Conservation (phyloP, 2,888 invertebrate genomes). For the Fissipunctia ypsillon region DNA sequence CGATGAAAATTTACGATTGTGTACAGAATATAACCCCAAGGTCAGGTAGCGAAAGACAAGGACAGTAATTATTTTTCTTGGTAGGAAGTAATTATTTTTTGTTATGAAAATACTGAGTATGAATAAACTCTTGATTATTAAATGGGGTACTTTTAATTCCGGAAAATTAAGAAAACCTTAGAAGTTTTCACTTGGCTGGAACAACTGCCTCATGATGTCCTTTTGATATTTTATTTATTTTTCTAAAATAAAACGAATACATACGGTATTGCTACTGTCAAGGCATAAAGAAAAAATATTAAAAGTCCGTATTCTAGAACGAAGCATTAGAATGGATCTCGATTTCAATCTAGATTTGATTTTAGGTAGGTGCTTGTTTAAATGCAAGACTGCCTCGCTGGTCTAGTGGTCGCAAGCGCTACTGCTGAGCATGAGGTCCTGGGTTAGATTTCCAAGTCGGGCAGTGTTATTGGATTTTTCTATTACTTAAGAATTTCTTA, state of each 20-base stretch:
- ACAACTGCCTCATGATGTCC: not conserved
- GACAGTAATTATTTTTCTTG: constrained; percentile 22
- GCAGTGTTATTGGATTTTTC: no score
- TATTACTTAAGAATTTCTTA: no score
- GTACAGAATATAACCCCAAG: constrained; percentile 8
- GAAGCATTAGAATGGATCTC: not conserved
- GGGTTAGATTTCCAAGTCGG: no score
- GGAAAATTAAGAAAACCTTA: not conserved
- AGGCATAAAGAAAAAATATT: not conserved
- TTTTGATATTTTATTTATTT: not conserved
- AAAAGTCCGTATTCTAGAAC: not conserved
- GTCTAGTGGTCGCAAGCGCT: no score
- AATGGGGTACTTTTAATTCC: not conserved
- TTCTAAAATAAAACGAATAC: not conserved
- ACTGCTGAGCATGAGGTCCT: no score
- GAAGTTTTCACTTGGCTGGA: not conserved
- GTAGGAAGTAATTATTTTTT: constrained; percentile 7
- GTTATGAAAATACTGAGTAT: not conserved
- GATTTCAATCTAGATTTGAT: not conserved
- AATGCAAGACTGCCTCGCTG: no score
- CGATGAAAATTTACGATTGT: constrained; percentile 28
- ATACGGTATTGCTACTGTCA: not conserved
- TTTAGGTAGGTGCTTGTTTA: no score
- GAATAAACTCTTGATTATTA: constrained; percentile 8
- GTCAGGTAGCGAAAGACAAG: not conserved